A percentile compares a stretch with the other conserved stretches of the same genome.
These are phyloP conservation scores for Stegastes partitus DNA, from an alignment of 2,113 vertebrate genomes.

Conservation along the genomic window DNA sequence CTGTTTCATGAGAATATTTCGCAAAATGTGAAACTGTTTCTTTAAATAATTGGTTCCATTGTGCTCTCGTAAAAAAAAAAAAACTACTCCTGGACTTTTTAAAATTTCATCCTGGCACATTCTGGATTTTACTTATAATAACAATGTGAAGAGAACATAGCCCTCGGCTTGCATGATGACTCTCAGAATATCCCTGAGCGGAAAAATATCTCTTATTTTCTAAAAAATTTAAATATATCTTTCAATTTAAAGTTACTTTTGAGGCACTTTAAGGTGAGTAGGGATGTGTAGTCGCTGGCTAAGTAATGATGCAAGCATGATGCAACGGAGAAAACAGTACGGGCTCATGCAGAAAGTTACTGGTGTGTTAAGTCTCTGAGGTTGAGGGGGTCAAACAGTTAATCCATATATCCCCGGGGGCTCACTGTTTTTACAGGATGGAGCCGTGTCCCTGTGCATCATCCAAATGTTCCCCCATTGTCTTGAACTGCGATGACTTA, in stretches of 20 bases:
- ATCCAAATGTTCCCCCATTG: constrained; percentile 49
- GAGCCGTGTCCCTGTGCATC: constrained; percentile 35
- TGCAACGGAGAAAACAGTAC: constrained; percentile 49
- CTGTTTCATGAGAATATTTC: no score
- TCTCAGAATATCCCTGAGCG: constrained; percentile 35
- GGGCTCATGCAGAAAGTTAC: constrained; percentile 49
- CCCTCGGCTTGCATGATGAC: constrained; percentile 31
- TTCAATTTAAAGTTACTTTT: constrained; percentile 69
- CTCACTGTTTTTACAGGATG: constrained; percentile 57
- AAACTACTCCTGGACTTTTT: background rate
- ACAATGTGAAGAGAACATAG: constrained; percentile 16
- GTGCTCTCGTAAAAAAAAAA: no score
- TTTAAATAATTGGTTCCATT: no score
- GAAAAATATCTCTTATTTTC: constrained; percentile 40
- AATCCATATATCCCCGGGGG: constrained; percentile 48
- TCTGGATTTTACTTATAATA: constrained; percentile 18
- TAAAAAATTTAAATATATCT: constrained; percentile 58
- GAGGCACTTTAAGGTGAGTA: constrained; percentile 58
- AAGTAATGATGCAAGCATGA: constrained; percentile 62
- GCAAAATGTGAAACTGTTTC: no score
- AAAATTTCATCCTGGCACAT: background rate
- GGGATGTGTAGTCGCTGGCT: constrained; percentile 48
- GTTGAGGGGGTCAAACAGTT: constrained; percentile 59
- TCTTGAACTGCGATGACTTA: constrained; percentile 53
- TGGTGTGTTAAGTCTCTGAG: constrained; percentile 33